Evolutionary conservation across 2,888 invertebrate genomes (phyloP), one percentile per base, ranked within the genome.

Genomic region (Choreutis nemorana): DNA sequence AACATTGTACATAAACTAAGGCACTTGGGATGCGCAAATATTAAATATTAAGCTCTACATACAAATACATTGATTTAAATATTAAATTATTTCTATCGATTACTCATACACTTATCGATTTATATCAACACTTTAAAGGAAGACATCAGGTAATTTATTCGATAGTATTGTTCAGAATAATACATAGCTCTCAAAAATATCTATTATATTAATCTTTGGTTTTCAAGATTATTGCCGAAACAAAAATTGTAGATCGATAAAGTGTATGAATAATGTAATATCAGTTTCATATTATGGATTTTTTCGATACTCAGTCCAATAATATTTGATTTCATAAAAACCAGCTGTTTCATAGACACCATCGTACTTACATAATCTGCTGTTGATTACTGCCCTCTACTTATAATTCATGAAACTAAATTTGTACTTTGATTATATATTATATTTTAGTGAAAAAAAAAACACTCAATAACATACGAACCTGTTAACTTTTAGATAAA

Each of bases 1-100:
- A 65, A 66, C 54, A 68, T 75, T 72, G 71, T 75, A 75, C 73
- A 73, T 59, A 63, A 39, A 62, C 58, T 67, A 77, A 77, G 75
- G 77, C 77, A 77, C 77, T 65, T 70, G 62, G 53, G 67, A 70
- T 73, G 77, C 67, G 63, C 67, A 58, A 55, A 57, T 57, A 62
- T 55, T 68, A 71, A 71, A 73, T 70, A 70, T 62, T 64, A 71
- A 71, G 68, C 70, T 66, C 67, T 75, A 65, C 29, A 31, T 9
- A 44, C 61, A 61, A 63, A 65, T 63, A 67, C 50, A 61, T 56
- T 54, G 50, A 52, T 60, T 14, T 59, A 59, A 54, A 57, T 52
- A 64, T 58, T 50, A n/a, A 35, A 26, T 36, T 30, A 37, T 45
- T 44, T 40, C 15, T 41, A 51, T 45, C 39, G 39, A n/a, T n/a